Evolutionary conservation across 2,113 vertebrate genomes (phyloP).

Genomic region (Xerus inauris): DNA sequence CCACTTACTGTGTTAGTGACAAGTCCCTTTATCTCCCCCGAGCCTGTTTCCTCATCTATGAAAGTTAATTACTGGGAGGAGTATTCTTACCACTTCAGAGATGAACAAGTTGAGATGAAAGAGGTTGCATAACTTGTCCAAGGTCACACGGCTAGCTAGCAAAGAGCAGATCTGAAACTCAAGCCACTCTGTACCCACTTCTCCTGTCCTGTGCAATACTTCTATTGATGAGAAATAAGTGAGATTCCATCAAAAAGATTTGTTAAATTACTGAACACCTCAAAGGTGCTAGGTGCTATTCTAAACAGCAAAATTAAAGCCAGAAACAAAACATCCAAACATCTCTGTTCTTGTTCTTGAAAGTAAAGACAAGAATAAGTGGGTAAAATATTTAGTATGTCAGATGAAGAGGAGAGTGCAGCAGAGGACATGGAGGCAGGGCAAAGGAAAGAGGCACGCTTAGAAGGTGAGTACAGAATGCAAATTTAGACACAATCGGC

Average conservation of each 20-base stretch:
- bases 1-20: not conserved
- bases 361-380: not conserved
- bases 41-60: not conserved
- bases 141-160: not conserved
- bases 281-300: not conserved
- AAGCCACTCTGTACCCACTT: not conserved
- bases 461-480: not conserved
- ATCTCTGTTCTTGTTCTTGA: not conserved
- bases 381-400: not conserved
- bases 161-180: not conserved
- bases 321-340: slow-evolving; percentile 18
- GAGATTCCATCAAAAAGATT: not conserved
- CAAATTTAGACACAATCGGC: not conserved
- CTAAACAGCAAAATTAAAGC: not conserved
- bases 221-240: not conserved
- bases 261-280: not conserved
- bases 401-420: not conserved
- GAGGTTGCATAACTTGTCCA: not conserved
- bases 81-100: not conserved
- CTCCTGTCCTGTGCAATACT: not conserved
- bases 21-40: not conserved
- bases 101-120: not conserved
- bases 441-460: no score
- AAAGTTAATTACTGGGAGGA: not conserved
- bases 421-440: not conserved